These are phyloP conservation scores for Ceratina calcarata DNA, from an alignment of 1,140 invertebrate genomes.

Conservation along the genomic window DNA sequence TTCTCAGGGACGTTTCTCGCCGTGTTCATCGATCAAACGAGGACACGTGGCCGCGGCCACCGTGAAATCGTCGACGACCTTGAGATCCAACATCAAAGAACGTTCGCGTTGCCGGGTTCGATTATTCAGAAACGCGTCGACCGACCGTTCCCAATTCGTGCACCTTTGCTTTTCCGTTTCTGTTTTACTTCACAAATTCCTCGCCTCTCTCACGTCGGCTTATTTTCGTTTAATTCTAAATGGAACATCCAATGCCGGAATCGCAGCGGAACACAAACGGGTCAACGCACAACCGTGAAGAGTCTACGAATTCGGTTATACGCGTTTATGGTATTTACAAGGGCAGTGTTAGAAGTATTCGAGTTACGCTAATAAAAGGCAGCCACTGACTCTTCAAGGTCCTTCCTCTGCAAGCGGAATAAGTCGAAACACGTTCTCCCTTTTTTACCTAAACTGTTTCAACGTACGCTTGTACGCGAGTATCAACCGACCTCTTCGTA, in stretches of 20 bases:
- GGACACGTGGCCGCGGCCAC: too few species aligned
- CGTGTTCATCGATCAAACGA: slow-evolving; percentile 13
- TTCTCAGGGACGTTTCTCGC: slow-evolving; percentile 11
- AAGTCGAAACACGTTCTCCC: slow-evolving; percentile 28
- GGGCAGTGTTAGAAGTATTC: slow-evolving; percentile 71
- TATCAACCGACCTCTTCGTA: not conserved
- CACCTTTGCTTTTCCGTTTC: not conserved
- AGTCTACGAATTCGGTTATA: slow-evolving; percentile 36
- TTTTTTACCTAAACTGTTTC: not conserved
- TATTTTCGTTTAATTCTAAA: not conserved
- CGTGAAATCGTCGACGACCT: not conserved
- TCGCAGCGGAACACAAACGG: not conserved
- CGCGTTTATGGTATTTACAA: slow-evolving; percentile 64
- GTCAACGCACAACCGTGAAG: slow-evolving; percentile 18
- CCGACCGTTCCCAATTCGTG: slow-evolving; percentile 22
- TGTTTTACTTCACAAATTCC: not conserved
- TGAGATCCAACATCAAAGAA: slow-evolving; percentile 34
- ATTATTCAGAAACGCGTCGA: slow-evolving; percentile 16
- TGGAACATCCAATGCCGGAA: not conserved
- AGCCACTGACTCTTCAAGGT: slow-evolving; percentile 70
- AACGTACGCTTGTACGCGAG: not conserved
- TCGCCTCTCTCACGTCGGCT: not conserved
- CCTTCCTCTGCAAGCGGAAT: slow-evolving; percentile 32
- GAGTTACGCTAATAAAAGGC: slow-evolving; percentile 65
- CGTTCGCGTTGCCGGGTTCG: slow-evolving; percentile 10